Evolutionary conservation across 2,113 vertebrate species (phyloP), one percentile per base, ranked within the genome.

Genomic region (Octodon degus): DNA sequence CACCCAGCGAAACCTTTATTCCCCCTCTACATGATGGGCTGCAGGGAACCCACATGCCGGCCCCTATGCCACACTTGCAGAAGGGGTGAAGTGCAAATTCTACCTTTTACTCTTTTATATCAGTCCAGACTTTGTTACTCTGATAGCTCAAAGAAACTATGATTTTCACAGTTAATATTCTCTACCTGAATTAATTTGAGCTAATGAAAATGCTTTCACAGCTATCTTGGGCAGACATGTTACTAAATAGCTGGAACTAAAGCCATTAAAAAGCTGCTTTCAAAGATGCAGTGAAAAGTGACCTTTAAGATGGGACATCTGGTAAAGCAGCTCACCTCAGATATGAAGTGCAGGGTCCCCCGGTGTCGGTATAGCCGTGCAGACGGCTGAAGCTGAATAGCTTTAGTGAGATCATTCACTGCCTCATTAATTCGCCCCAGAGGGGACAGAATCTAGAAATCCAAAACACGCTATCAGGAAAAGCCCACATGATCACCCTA

Each of bases 301-400:
- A 67, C 30, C 19, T 7, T 30, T 12, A 22, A 2, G 6, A 47
- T 94, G 62, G 67, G 79, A 22, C 6, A 2, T 40, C 58, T 60
- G 89, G 92, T 19, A 85, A 80, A 37, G 68, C 50, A 88, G 81
- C 97, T 98, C 85, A 99, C 99, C 99, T 99, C 99, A n/a, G 99
- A 99, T 89, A 99, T 99, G 98, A 99, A 99, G 96, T 99, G 98
- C 95, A 99, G 98, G 0, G 99, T 99, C 84, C 99, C 99, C 95
- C 99, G 98, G 97, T 99, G 99, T 86, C 99, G 98, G 98, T 99
- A 99, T 40, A 99, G 99, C 30, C 99, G 99, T 17, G 99, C 99
- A 0, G 99, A 99, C 7, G 99, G 99, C 89, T 99, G 99, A 14
- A 99, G 98, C 92, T 99, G 99, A 97, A 99, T 99, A 96, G 99